phyloP scores from a whole-genome alignment of 2,797 vertebrate genomes.

The Morus bassanus region DNA sequence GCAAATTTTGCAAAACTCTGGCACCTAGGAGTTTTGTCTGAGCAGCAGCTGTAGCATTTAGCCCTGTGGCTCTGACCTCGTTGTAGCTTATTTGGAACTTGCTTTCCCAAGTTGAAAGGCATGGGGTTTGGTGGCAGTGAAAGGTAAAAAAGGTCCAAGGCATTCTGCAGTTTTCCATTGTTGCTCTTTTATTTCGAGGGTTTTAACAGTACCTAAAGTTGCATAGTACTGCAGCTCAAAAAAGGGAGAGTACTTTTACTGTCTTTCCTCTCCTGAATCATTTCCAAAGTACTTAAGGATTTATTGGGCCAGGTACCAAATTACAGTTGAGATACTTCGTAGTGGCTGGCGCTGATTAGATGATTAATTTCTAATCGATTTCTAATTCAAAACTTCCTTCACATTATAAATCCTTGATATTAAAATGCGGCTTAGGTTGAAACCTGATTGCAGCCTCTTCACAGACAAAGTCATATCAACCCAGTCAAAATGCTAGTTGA shows the following conservation, averaged over 20 bases:
- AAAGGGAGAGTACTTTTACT: slow-evolving; percentile 15
- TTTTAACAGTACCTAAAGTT: not conserved
- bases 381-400: slow-evolving; percentile 50
- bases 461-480: not conserved
- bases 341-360: slow-evolving; percentile 5
- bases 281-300: slow-evolving; percentile 51
- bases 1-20: slow-evolving; percentile 45
- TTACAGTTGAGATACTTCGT: not conserved
- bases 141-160: slow-evolving; percentile 10
- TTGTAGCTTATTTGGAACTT: slow-evolving; percentile 57
- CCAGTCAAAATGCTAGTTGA: not conserved
- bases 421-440: not conserved
- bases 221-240: not conserved
- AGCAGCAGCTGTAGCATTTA: not conserved
- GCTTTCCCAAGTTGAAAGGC: slow-evolving; percentile 67
- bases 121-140: slow-evolving; percentile 20
- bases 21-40: not conserved
- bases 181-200: slow-evolving; percentile 61
- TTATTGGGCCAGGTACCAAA: slow-evolving; percentile 42
- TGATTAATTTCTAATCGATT: slow-evolving; percentile 61
- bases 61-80: slow-evolving; percentile 63
- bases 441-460: not conserved
- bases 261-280: slow-evolving; percentile 23
- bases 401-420: slow-evolving; percentile 16
- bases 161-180: slow-evolving; percentile 42